Conservation (phyloP, 1,140 invertebrate species). For the Meloidogyne exigua region DNA sequence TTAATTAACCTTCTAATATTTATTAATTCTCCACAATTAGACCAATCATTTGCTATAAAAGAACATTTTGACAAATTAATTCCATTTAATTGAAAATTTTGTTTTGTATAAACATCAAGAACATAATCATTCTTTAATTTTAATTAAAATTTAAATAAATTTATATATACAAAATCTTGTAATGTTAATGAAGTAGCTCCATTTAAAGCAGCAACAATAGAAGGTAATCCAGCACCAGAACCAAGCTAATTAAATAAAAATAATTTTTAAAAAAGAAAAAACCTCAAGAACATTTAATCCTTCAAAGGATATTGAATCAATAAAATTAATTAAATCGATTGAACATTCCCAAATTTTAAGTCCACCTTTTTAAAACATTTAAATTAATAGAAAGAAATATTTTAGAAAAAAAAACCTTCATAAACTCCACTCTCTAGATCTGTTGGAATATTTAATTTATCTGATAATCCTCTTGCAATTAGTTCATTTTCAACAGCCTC, state of each 20-base stretch:
- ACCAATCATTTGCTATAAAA: slow-evolving; percentile 20
- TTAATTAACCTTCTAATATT: not conserved
- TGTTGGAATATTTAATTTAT: slow-evolving; percentile 8
- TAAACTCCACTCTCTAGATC: slow-evolving; percentile 29
- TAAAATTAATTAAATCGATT: slow-evolving; percentile 30
- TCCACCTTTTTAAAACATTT: slow-evolving; percentile 23
- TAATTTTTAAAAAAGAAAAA: not conserved
- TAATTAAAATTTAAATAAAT: not conserved
- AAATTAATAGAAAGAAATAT: not conserved
- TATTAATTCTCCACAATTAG: slow-evolving; percentile 3
- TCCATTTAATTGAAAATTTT: slow-evolving; percentile 32
- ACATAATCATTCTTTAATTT: slow-evolving; percentile 35
- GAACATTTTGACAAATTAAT: slow-evolving; percentile 7
- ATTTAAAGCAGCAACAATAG: slow-evolving; percentile 30
- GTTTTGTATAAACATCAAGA: slow-evolving; percentile 28
- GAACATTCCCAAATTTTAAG: slow-evolving; percentile 46
- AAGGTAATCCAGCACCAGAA: slow-evolving; percentile 41
- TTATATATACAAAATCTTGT: slow-evolving; percentile 33
- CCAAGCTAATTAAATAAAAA: slow-evolving; percentile 29
- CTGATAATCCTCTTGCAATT: not conserved
- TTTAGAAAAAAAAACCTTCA: slow-evolving; percentile 26
- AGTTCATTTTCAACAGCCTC: not conserved
- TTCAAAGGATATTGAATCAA: slow-evolving; percentile 14
- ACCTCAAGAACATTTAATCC: slow-evolving; percentile 36
- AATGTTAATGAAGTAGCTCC: slow-evolving; percentile 29